phyloP scores from a whole-genome alignment of 2,113 vertebrate genomes.

The Epinephelus cyanopodus region DNA sequence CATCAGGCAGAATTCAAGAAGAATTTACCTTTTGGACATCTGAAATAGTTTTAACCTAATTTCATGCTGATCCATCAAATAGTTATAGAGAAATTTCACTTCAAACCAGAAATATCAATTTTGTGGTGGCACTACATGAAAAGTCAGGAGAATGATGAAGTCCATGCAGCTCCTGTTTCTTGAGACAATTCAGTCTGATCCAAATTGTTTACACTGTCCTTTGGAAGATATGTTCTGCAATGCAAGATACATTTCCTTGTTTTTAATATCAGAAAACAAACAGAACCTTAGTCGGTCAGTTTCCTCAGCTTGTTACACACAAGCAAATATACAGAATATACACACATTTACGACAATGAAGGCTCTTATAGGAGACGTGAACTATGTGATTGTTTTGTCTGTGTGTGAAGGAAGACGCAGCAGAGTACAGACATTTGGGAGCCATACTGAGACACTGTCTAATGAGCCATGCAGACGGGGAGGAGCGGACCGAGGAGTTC shows the following conservation, averaged over 20 bases:
- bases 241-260: not conserved
- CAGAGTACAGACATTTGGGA: slow-evolving; percentile 89
- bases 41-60: not conserved
- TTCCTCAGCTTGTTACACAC: not conserved
- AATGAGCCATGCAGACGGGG: slow-evolving; percentile 88
- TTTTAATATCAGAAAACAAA: not conserved
- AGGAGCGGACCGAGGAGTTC: slow-evolving; percentile 92
- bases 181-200: not conserved
- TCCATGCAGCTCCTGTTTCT: not conserved
- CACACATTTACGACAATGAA: not conserved
- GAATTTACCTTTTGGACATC: not conserved
- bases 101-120: too few species aligned
- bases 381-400: not conserved
- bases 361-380: not conserved
- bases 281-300: too few species aligned
- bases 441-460: slow-evolving; percentile 93
- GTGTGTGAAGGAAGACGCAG: slow-evolving; percentile 89
- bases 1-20: too few species aligned
- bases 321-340: not conserved
- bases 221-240: not conserved
- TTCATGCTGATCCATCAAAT: not conserved
- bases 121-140: too few species aligned
- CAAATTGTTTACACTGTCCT: not conserved
- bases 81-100: too few species aligned
- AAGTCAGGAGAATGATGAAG: not conserved